Evolutionary conservation across 2,888 invertebrate species (phyloP).

Genomic region (Phalangium opilio): DNA sequence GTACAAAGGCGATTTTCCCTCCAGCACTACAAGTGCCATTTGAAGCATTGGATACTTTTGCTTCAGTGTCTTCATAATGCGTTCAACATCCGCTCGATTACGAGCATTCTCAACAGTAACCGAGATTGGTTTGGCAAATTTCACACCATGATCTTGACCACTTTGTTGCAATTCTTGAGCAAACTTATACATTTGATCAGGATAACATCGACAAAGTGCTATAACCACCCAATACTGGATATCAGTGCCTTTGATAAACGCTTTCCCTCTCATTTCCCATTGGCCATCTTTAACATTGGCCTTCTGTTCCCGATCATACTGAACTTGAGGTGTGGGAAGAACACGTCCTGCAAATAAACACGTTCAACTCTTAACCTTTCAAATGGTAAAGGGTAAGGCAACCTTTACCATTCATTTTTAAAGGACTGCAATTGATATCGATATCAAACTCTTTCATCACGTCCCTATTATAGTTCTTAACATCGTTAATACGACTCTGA

Average conservation of each 20-base stretch:
- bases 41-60: conserved; percentile 1
- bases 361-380: no score
- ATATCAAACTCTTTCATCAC: conserved; percentile 15
- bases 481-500: background rate
- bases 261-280: conserved; percentile 15
- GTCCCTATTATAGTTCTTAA: conserved; percentile 2
- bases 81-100: no score
- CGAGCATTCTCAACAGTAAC: no score
- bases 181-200: no score
- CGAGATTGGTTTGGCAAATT: no score
- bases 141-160: no score
- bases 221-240: conserved; percentile 10
- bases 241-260: conserved; percentile 11
- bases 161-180: no score
- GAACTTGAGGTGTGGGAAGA: conserved; percentile 13
- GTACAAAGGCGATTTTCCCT: conserved; percentile 4
- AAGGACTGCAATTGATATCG: conserved; percentile 10
- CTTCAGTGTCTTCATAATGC: conserved; percentile 2
- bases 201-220: no score
- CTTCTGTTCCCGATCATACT: conserved; percentile 7
- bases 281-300: conserved; percentile 15
- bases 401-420: conserved; percentile 7
- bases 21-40: conserved; percentile 10
- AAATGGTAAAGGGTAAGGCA: no score
- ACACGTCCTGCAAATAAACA: conserved; percentile 9